Evolutionary conservation across 2,797 vertebrate species (phyloP).

Genomic region (Aulostomus chinensis): DNA sequence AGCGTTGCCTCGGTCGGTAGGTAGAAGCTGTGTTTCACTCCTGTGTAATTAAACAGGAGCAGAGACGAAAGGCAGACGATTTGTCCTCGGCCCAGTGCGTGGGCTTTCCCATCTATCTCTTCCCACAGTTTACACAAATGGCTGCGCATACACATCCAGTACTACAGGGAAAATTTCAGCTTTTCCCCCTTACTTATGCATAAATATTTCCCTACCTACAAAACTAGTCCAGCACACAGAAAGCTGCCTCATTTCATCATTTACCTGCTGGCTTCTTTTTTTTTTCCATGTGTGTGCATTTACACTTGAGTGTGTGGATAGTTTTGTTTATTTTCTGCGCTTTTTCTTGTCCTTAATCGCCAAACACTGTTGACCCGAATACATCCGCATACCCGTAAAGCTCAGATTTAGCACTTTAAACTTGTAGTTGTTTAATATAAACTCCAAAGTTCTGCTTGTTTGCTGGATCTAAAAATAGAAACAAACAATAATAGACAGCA

Average conservation of each 20-base stretch:
- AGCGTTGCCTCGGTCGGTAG: conserved; percentile 23
- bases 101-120: conserved; percentile 49
- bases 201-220: conserved; percentile 33
- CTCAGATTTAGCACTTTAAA: conserved; percentile 2
- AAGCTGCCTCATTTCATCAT: conserved; percentile 20
- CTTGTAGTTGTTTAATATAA: background rate
- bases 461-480: too few relatives aligned
- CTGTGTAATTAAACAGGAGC: conserved; percentile 60
- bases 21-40: conserved; percentile 33
- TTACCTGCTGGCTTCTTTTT: too few relatives aligned
- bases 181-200: conserved; percentile 24
- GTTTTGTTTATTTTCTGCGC: too few relatives aligned
- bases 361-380: too few relatives aligned
- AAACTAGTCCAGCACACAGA: conserved; percentile 14
- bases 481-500: too few relatives aligned
- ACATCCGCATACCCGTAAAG: too few relatives aligned
- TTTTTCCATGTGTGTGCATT: background rate
- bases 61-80: conserved; percentile 55
- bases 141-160: conserved; percentile 17
- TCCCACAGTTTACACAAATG: conserved; percentile 26
- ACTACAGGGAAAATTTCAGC: conserved; percentile 16
- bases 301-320: background rate
- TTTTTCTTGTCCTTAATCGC: too few relatives aligned
- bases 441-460: too few relatives aligned
- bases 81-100: conserved; percentile 47